Evolutionary conservation across 2,797 vertebrate genomes (phyloP).

Genomic region (Syngnathus acus): DNA sequence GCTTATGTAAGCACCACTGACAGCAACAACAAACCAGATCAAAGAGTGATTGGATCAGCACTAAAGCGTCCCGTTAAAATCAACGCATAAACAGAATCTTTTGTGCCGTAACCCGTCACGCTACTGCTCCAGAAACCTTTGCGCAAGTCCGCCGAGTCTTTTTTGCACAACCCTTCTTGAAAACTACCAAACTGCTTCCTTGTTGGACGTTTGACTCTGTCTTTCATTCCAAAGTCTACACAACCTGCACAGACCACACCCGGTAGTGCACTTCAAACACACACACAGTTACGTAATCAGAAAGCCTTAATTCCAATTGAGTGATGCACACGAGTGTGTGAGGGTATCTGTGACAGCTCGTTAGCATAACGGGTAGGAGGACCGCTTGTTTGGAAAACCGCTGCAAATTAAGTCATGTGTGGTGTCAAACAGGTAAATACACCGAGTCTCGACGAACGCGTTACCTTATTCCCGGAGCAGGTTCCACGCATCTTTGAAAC

Average conservation of each 20-base stretch:
- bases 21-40: neutral
- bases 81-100: neutral
- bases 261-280: neutral
- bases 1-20: constrained; percentile 2
- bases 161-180: neutral
- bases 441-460: neutral
- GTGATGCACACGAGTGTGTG: constrained; percentile 1
- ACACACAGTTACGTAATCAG: neutral
- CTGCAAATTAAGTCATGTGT: neutral
- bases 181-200: neutral
- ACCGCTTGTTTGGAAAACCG: neutral
- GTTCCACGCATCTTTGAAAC: constrained; percentile 15
- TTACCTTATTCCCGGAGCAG: constrained; percentile 37
- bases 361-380: constrained; percentile 42
- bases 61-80: neutral
- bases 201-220: neutral
- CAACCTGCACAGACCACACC: constrained; percentile 1
- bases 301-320: constrained; percentile 7
- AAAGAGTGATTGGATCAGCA: constrained; percentile 1
- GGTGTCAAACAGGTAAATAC: neutral
- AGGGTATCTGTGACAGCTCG: constrained; percentile 42
- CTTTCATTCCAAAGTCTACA: constrained; percentile 2
- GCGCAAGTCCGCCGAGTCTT: neutral
- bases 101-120: neutral
- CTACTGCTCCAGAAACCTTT: neutral